Base-by-base conservation (phyloP, 2,797 vertebrate species). In the Acanthopagrus latus region DNA sequence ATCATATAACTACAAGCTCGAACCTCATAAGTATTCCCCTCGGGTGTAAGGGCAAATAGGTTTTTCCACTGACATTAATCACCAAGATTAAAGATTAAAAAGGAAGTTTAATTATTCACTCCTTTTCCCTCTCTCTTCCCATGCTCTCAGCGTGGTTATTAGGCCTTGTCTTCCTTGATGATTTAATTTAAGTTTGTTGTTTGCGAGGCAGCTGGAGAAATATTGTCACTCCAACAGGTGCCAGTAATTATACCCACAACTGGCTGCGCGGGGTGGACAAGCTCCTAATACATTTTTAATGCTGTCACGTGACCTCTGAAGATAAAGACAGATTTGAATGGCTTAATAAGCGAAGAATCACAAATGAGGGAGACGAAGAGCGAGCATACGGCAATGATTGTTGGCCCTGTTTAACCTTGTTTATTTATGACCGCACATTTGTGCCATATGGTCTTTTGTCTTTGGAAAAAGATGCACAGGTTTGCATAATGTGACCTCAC, bases 51-150 rank as follows among this genome's bases (percentile, higher is more conserved):
- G 71, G 55, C 82, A 88, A 91, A 92, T 87, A 85, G 82, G 80
- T 86, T 92, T 88, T 81, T 86, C 70, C 67, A 48, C 82, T 82
- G 87, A 90, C 86, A 92, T 91, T 88, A 93, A 93, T 92, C 91
- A 91, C 65, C 47, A 48, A 81, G 89, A 91, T 93, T 90, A 93
- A 92, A 91, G 82, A 94, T 92, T 93, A 64, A 92, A 85, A 83
- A 83, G 83, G 87, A 91, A 76, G 84, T 89, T 93, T 84, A 92
- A 93, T 93, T 89, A 93, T 93, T 93, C 83, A 91, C 71, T 73
- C 43, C 56, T 76, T 70, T 65, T 66, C 74, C 71, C 8, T 29
- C 76, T 75, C 69, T 57, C 62, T 51, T 50, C 71, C 41, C 25
- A 1, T 60, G 27, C 71, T 76, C 41, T 62, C 57, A 10, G 64